Percentiles rank a stretch among this genome's conserved stretches.
phyloP scores from a whole-genome alignment of 2,797 vertebrate genomes.

The Siniperca obscura region DNA sequence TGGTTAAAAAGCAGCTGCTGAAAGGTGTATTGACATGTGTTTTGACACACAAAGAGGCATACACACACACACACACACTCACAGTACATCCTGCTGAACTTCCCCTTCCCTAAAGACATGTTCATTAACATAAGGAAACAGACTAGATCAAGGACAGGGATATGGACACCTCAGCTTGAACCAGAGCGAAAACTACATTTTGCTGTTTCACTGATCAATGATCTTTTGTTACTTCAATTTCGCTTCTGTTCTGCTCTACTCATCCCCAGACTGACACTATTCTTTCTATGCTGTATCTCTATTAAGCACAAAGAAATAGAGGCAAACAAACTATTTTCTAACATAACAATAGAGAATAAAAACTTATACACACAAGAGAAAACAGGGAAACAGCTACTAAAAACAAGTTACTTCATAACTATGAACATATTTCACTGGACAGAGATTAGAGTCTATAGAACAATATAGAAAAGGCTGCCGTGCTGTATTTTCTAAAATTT shows the following conservation, averaged over 20 bases:
- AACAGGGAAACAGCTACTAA: not conserved
- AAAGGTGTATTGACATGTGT: slow-evolving; percentile 18
- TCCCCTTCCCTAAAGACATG: slow-evolving; percentile 22
- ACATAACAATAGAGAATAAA: not conserved
- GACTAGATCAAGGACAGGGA: slow-evolving; percentile 44
- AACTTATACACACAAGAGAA: not conserved
- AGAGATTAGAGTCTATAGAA: not conserved
- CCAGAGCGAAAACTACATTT: slow-evolving; percentile 48
- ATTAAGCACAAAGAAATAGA: slow-evolving; percentile 29
- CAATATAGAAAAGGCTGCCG: not conserved
- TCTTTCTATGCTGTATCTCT: slow-evolving; percentile 33
- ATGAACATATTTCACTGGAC: not conserved
- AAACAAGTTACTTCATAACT: not conserved
- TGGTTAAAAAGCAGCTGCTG: slow-evolving; percentile 1
- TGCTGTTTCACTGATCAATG: slow-evolving; percentile 66
- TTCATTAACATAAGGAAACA: slow-evolving; percentile 45
- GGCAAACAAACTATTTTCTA: slow-evolving; percentile 1
- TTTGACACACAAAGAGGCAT: not conserved
- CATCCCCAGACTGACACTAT: slow-evolving; percentile 29
- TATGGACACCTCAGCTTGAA: slow-evolving; percentile 46
- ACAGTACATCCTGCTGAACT: slow-evolving; percentile 8
- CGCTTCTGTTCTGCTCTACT: slow-evolving; percentile 35
- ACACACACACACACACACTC: not conserved
- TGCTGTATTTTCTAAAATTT: not conserved
- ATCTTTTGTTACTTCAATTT: slow-evolving; percentile 68